phyloP scores from a whole-genome alignment of 1,140 invertebrate species.

The Reticulitermes speratus region DNA sequence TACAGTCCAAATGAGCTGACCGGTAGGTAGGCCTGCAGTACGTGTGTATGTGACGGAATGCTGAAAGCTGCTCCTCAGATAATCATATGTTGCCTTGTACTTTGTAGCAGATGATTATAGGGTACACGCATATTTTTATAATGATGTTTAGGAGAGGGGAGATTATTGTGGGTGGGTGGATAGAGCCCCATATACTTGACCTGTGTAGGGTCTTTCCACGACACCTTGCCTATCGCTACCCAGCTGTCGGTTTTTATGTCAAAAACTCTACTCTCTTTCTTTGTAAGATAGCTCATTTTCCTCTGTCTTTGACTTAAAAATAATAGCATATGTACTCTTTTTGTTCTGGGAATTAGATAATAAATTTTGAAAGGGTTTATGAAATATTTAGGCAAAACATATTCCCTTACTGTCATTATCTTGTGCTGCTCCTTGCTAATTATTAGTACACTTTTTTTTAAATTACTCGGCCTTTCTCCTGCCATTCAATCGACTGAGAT shows the following conservation, averaged over 20 bases:
- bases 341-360: background rate
- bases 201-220: background rate
- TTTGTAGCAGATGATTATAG: conserved; percentile 9
- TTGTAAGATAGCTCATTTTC: background rate
- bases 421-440: no score
- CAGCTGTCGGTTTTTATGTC: background rate
- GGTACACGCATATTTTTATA: background rate
- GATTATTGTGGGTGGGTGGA: background rate
- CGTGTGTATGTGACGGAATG: conserved; percentile 1
- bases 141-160: background rate
- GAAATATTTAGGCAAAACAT: background rate
- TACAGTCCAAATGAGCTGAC: no score
- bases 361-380: background rate
- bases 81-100: conserved; percentile 1
- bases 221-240: conserved; percentile 2
- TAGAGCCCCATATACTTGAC: background rate
- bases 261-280: background rate
- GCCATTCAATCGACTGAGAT: no score
- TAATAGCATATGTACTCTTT: background rate
- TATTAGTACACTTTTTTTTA: no score
- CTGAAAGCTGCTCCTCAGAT: background rate
- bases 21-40: no score
- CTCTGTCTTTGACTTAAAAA: background rate
- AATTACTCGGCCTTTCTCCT: no score
- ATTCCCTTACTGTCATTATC: no score